phyloP scores from a whole-genome alignment of 37 sponge, comb jelly and placozoan species.

The Eunapius fragilis region DNA sequence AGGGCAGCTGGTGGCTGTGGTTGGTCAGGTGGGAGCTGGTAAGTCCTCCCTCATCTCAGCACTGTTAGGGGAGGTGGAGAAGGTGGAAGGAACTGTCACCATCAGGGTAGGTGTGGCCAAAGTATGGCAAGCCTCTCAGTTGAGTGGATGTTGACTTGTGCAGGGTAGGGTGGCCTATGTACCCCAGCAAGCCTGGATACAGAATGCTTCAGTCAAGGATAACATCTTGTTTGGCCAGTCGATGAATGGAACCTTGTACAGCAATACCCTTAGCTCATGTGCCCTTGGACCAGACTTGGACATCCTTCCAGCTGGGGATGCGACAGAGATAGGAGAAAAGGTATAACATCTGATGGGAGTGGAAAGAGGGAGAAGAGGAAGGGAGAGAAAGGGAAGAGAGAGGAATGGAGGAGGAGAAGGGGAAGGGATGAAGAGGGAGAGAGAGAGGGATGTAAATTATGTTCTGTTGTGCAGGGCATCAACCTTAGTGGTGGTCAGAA shows the following conservation, averaged over 20 bases:
- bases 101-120: slow-evolving; percentile 54
- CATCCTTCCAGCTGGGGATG: slow-evolving; percentile 95
- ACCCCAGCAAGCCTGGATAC: slow-evolving; percentile 98
- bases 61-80: slow-evolving; percentile 98
- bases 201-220: slow-evolving; percentile 90
- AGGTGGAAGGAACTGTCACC: slow-evolving; percentile 70
- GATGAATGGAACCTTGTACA: slow-evolving; percentile 57
- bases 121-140: not conserved
- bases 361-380: too few relatives aligned
- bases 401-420: not conserved
- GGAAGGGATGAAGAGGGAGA: not conserved
- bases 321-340: slow-evolving; percentile 99
- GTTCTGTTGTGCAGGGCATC: slow-evolving; percentile 75
- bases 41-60: slow-evolving; percentile 97
- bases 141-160: not conserved
- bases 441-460: not conserved
- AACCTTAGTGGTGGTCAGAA: slow-evolving; percentile 99
- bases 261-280: slow-evolving; percentile 75
- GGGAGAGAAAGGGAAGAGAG: too few relatives aligned
- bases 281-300: slow-evolving; percentile 93
- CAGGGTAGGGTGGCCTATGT: slow-evolving; percentile 96
- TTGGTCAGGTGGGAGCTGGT: slow-evolving; percentile 98
- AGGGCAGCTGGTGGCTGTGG: slow-evolving; percentile 94
- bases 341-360: too few relatives aligned
- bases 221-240: slow-evolving; percentile 94